These are phyloP conservation scores for Xenopus petersii DNA, from an alignment of 2,797 vertebrate genomes.

Conservation along the genomic window DNA sequence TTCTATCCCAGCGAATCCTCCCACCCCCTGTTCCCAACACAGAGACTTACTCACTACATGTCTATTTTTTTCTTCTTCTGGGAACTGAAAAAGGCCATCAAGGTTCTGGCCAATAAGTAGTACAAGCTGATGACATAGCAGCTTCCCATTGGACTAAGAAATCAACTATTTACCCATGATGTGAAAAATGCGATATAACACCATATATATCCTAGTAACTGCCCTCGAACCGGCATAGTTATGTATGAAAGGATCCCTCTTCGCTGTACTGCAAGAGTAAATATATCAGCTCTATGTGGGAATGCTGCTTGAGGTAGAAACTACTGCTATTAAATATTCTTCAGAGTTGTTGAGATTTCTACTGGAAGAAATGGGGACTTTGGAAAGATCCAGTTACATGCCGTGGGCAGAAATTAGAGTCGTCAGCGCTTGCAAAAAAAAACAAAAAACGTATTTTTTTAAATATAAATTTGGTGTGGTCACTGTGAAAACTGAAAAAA, in stretches of 20 bases:
- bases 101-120: background rate
- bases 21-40: background rate
- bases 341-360: slow-evolving; percentile 77
- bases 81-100: slow-evolving; percentile 11
- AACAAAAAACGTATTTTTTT: slow-evolving; percentile 61
- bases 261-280: background rate
- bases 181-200: background rate
- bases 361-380: slow-evolving; percentile 74
- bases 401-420: slow-evolving; percentile 80
- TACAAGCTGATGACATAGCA: slow-evolving; percentile 1
- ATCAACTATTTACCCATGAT: slow-evolving; percentile 4
- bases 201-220: background rate
- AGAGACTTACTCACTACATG: background rate
- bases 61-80: background rate
- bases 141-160: slow-evolving; percentile 5
- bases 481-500: slow-evolving; percentile 76
- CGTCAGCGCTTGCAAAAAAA: slow-evolving; percentile 71
- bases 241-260: too few species aligned
- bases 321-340: slow-evolving; percentile 75
- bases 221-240: too few species aligned
- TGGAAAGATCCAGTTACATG: slow-evolving; percentile 74
- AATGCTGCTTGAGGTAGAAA: slow-evolving; percentile 63
- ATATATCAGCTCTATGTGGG: slow-evolving; percentile 8
- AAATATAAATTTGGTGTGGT: slow-evolving; percentile 76
- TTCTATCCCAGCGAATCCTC: background rate